These are phyloP conservation scores for Drosophila subsilvestris DNA, from an alignment of 2,888 invertebrate genomes.

Conservation along the genomic window DNA sequence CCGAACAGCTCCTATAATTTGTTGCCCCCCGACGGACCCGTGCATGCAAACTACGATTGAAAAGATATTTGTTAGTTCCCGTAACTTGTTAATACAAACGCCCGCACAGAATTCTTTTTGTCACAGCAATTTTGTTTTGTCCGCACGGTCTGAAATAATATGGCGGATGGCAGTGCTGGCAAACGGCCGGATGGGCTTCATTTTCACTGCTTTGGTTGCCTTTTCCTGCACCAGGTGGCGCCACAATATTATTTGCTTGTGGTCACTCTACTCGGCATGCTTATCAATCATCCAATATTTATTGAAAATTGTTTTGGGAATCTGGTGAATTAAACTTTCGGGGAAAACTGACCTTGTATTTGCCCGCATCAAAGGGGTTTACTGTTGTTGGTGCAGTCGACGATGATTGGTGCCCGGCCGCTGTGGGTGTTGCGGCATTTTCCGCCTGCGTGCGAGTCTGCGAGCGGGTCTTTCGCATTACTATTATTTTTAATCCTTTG, in stretches of 20 bases:
- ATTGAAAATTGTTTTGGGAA: conserved; percentile 29
- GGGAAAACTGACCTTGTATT: conserved; percentile 58
- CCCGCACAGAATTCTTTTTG: conserved; percentile 59
- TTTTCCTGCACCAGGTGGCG: conserved; percentile 18
- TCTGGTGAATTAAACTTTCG: conserved; percentile 26
- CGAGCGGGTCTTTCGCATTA: conserved; percentile 84
- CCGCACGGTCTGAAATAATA: conserved; percentile 67
- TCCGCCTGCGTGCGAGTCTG: conserved; percentile 81
- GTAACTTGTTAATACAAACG: conserved; percentile 28
- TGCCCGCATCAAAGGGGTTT: conserved; percentile 62
- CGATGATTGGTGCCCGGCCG: conserved; percentile 45
- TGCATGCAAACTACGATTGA: conserved; percentile 19
- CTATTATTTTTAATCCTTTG: conserved; percentile 53
- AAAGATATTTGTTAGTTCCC: conserved; percentile 27
- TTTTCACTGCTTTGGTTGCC: background rate
- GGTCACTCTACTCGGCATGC: conserved; percentile 44
- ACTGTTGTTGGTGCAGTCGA: conserved; percentile 50
- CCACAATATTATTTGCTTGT: conserved; percentile 29
- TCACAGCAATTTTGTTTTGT: conserved; percentile 70
- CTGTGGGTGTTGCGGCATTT: conserved; percentile 74
- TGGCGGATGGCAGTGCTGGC: conserved; percentile 72
- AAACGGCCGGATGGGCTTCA: background rate
- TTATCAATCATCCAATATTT: conserved; percentile 58
- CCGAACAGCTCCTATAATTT: conserved; percentile 11
- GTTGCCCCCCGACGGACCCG: background rate